Percentiles rank a stretch among this genome's conserved stretches.
Evolutionary conservation across 2,113 vertebrate species (phyloP).

Genomic region (Pao palembangensis): DNA sequence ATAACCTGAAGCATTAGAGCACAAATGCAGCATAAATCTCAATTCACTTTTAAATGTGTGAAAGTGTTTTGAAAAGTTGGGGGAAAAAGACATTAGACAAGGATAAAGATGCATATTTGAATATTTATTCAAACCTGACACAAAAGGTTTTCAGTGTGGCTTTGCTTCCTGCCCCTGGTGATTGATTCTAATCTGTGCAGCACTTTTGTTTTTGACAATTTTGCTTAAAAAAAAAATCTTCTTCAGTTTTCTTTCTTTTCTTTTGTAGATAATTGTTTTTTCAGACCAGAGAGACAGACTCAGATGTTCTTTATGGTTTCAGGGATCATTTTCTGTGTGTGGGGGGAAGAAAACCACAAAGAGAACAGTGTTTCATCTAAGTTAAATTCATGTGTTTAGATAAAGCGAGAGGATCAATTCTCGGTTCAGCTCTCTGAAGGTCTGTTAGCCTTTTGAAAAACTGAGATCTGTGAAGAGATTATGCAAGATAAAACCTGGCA

Average conservation of each 20-base stretch:
- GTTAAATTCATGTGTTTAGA: too few species aligned
- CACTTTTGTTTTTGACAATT: too few species aligned
- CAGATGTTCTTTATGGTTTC: slow-evolving; percentile 22
- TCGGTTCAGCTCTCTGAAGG: too few species aligned
- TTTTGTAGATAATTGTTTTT: too few species aligned
- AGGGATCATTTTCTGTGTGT: background rate
- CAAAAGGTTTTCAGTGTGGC: slow-evolving; percentile 22
- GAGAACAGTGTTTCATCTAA: too few species aligned
- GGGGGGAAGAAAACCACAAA: too few species aligned
- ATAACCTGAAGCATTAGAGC: slow-evolving; percentile 9
- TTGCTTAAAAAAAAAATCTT: background rate
- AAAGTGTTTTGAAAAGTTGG: too few species aligned
- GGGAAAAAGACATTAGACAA: background rate
- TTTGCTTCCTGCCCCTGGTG: slow-evolving; percentile 5
- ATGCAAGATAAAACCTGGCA: too few species aligned
- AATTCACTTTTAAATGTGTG: too few species aligned
- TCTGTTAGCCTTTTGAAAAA: too few species aligned
- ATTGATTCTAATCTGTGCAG: background rate
- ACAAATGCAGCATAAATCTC: slow-evolving; percentile 8
- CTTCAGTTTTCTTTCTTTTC: background rate
- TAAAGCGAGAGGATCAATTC: too few species aligned
- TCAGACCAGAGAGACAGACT: background rate
- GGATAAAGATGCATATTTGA: slow-evolving; percentile 31
- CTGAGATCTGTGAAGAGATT: too few species aligned
- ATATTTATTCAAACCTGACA: slow-evolving; percentile 22